Percentiles rank a stretch among this genome's conserved stretches.
These are phyloP conservation scores for Scelioninae gen. 1 DNA, from an alignment of 2,888 invertebrate genomes.

Conservation along the genomic window DNA sequence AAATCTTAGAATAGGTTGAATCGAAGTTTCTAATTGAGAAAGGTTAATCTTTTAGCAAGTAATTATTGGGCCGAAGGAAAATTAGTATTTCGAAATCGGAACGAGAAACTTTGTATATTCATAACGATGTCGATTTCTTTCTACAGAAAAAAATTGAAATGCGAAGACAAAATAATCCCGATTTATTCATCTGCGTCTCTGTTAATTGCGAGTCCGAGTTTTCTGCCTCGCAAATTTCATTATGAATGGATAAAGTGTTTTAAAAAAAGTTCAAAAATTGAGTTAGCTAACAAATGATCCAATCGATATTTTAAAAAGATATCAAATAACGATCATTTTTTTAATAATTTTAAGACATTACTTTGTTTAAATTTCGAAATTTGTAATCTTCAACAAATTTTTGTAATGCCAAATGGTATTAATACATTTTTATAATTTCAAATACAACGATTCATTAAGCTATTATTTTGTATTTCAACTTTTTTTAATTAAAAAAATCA, in stretches of 20 bases:
- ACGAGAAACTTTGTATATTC: no score
- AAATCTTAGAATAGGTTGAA: constrained; percentile 15
- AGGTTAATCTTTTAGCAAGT: neutral
- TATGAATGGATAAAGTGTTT: constrained; percentile 24
- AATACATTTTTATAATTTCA: no score
- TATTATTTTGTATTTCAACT: no score
- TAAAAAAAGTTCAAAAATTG: constrained; percentile 23
- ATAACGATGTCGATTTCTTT: no score
- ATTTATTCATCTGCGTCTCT: neutral
- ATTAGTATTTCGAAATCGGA: no score
- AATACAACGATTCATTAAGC: no score
- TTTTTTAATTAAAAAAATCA: no score
- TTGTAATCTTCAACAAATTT: neutral
- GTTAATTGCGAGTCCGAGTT: constrained; percentile 14
- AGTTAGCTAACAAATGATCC: constrained; percentile 13
- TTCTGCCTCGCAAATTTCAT: constrained; percentile 10
- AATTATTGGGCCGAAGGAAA: no score
- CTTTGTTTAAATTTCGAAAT: no score
- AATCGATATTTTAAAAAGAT: constrained; percentile 4
- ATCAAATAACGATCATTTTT: neutral
- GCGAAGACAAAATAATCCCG: neutral
- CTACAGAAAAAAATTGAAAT: no score
- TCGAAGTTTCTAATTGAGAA: constrained; percentile 26
- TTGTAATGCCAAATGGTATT: no score
- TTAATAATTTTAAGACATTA: no score